phyloP scores from a whole-genome alignment of 2,797 vertebrate species.

The Neomorphus geoffroyi region DNA sequence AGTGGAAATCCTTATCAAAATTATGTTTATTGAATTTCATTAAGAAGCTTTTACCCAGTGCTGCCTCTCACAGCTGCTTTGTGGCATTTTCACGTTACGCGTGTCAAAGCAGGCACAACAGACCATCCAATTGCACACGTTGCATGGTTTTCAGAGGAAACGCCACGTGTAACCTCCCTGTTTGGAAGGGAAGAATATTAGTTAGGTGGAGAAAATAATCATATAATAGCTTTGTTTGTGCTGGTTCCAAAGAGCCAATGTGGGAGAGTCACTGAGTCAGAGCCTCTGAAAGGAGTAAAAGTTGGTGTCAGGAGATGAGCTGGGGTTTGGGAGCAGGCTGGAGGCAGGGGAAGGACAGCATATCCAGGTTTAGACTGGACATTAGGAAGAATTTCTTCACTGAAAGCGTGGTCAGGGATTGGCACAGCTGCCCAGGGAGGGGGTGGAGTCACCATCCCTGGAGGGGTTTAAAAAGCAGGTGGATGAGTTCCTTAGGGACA shows the following conservation, averaged over 20 bases:
- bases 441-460: too few species aligned
- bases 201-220: not conserved
- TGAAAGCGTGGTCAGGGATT: too few species aligned
- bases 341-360: not conserved
- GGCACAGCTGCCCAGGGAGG: too few species aligned
- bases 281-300: not conserved
- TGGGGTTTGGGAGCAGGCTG: not conserved
- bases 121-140: accelerated
- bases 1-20: not conserved
- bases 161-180: not conserved
- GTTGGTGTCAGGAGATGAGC: not conserved
- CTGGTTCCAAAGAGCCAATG: not conserved
- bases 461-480: too few species aligned
- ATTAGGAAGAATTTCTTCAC: too few species aligned
- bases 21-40: not conserved
- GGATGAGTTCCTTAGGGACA: too few species aligned
- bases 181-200: not conserved
- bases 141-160: not conserved
- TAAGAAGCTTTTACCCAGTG: not conserved
- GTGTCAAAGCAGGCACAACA: not conserved
- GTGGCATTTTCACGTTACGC: not conserved
- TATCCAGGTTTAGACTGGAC: too few species aligned
- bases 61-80: not conserved
- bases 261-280: not conserved
- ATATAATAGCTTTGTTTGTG: not conserved